A percentile compares a stretch with the other conserved stretches of the same genome.
Evolutionary conservation across 2,113 vertebrate genomes (phyloP).

Genomic region (Nesogale talazaci): DNA sequence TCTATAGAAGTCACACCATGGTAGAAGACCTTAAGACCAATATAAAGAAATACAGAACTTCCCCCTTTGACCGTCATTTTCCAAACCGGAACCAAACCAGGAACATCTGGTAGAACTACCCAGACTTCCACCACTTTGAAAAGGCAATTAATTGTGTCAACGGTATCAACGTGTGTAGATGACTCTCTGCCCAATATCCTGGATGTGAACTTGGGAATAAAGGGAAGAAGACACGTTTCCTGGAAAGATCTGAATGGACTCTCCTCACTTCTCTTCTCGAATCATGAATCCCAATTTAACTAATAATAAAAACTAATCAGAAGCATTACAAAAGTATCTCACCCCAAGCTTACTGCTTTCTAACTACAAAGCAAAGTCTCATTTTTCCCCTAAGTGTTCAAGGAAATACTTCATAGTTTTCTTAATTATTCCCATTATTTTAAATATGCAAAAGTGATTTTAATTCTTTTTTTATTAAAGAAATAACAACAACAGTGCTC

Average conservation of each 20-base stretch:
- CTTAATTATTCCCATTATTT: too few relatives aligned
- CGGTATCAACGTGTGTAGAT: conserved; percentile 90
- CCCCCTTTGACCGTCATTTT: conserved; percentile 91
- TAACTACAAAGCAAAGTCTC: too few relatives aligned
- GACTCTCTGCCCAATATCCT: conserved; percentile 88
- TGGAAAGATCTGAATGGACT: background rate
- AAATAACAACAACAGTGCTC: too few relatives aligned
- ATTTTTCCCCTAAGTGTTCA: too few relatives aligned
- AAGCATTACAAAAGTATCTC: too few relatives aligned
- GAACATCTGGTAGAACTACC: conserved; percentile 92
- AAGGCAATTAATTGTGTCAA: conserved; percentile 88
- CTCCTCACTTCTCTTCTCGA: background rate
- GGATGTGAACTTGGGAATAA: conserved; percentile 83
- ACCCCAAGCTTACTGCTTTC: too few relatives aligned
- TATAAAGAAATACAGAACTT: conserved; percentile 88
- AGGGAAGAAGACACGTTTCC: background rate
- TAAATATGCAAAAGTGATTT: too few relatives aligned
- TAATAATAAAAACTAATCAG: background rate
- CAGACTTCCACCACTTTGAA: conserved; percentile 90
- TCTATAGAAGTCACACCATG: conserved; percentile 80
- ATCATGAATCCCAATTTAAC: background rate
- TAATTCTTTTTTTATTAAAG: too few relatives aligned
- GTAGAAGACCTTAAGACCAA: conserved; percentile 87
- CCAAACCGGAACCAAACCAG: conserved; percentile 92
- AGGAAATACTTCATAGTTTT: too few relatives aligned